Evolutionary conservation across 2,113 vertebrate genomes (phyloP).

Genomic region (Verasper variegatus): DNA sequence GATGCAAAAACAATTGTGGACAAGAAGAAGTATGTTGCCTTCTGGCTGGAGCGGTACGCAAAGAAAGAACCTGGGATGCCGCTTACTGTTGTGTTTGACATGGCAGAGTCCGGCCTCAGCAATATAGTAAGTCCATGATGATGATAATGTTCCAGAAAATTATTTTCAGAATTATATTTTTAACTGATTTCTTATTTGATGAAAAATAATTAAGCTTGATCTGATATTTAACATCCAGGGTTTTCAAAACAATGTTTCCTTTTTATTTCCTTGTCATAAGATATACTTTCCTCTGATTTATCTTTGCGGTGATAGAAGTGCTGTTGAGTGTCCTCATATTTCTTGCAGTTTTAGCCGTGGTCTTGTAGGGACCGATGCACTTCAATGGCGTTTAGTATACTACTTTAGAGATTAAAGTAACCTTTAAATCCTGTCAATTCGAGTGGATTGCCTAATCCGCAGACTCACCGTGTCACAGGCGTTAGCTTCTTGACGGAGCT

Average conservation of each 20-base stretch:
- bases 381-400: slow-evolving; percentile 71
- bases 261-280: background rate
- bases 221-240: background rate
- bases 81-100: slow-evolving; percentile 95
- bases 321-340: slow-evolving; percentile 28
- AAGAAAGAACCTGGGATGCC: slow-evolving; percentile 94
- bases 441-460: slow-evolving; percentile 71
- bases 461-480: slow-evolving; percentile 50
- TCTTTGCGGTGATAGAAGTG: slow-evolving; percentile 24
- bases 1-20: slow-evolving; percentile 89
- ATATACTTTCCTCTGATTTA: slow-evolving; percentile 2
- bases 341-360: slow-evolving; percentile 37
- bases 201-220: background rate
- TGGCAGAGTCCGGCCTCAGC: slow-evolving; percentile 92
- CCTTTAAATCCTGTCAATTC: slow-evolving; percentile 79
- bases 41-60: slow-evolving; percentile 95
- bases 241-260: background rate
- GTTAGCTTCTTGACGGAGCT: background rate
- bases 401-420: slow-evolving; percentile 77
- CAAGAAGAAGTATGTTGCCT: slow-evolving; percentile 95
- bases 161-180: background rate
- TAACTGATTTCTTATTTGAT: background rate
- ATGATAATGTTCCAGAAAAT: background rate
- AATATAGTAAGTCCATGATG: slow-evolving; percentile 89
- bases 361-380: slow-evolving; percentile 58